Conservation (phyloP, 2,113 vertebrate species). For the Craseonycteris thonglongyai region DNA sequence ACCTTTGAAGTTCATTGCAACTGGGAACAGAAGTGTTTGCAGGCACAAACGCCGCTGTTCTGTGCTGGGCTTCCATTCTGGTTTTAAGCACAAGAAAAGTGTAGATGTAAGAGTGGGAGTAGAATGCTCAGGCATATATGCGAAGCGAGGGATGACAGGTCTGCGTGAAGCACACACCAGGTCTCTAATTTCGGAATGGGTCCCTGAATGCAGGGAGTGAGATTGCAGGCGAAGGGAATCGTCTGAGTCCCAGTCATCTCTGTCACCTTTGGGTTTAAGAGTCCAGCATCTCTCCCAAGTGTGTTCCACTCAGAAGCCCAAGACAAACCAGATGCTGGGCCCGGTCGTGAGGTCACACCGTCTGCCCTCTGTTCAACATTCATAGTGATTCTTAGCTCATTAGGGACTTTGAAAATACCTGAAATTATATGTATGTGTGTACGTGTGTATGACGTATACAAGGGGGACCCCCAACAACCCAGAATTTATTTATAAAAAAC, state of each 20-base stretch:
- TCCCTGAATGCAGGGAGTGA: neutral
- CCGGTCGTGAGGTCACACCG: neutral
- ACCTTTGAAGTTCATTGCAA: neutral
- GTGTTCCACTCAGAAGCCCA: neutral
- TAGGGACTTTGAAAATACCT: neutral
- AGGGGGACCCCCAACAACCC: too few relatives aligned
- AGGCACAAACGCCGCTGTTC: neutral
- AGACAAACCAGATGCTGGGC: neutral
- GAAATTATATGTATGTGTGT: neutral
- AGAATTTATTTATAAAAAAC: too few relatives aligned
- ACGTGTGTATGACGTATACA: too few relatives aligned
- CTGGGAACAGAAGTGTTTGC: conserved; percentile 36
- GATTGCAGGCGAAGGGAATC: neutral
- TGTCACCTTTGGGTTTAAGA: neutral
- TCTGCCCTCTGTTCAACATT: neutral
- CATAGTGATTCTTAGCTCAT: neutral
- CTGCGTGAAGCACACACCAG: neutral
- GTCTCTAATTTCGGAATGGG: neutral
- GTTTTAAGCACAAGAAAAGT: neutral
- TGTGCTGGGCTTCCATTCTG: neutral
- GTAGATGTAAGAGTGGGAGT: neutral
- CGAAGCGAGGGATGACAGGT: neutral
- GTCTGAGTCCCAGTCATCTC: neutral
- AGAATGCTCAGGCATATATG: neutral
- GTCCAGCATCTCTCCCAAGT: neutral